Percentiles rank a stretch among this genome's conserved stretches.
phyloP scores from a whole-genome alignment of 2,797 vertebrate species.

The Cottoperca gobio region DNA sequence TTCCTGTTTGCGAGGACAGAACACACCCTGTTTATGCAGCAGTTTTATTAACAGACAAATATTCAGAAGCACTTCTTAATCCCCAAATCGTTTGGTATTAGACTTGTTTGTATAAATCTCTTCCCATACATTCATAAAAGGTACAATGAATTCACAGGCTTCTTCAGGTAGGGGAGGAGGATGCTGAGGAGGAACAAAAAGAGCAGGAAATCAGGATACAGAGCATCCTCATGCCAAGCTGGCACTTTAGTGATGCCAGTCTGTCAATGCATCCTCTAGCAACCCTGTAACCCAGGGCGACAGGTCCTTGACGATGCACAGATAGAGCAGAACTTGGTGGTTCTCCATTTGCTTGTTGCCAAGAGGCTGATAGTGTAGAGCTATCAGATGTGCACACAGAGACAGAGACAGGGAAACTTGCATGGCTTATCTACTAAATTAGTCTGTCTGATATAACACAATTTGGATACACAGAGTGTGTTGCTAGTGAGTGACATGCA shows the following conservation, averaged over 20 bases:
- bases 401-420: neutral
- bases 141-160: neutral
- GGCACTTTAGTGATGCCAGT: conserved; percentile 61
- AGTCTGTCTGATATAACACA: too few species aligned
- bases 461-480: too few species aligned
- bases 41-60: conserved; percentile 14
- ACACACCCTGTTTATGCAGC: conserved; percentile 37
- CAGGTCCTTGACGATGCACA: conserved; percentile 58
- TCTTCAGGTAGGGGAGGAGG: neutral
- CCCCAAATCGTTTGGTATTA: conserved; percentile 16
- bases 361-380: conserved; percentile 54
- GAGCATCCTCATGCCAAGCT: conserved; percentile 48
- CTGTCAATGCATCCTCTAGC: conserved; percentile 65
- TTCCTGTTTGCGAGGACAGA: conserved; percentile 48
- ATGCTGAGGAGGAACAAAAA: neutral
- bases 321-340: conserved; percentile 52
- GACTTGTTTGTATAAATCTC: neutral
- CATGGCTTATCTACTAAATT: too few species aligned
- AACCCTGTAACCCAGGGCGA: conserved; percentile 75
- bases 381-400: conserved; percentile 31
- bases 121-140: neutral
- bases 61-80: conserved; percentile 19
- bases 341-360: conserved; percentile 58
- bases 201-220: conserved; percentile 28
- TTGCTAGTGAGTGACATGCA: too few species aligned